Evolutionary conservation across 2,113 vertebrate genomes (phyloP), one percentile per base, ranked within the genome.

Genomic region (Heterotilapia buettikoferi): DNA sequence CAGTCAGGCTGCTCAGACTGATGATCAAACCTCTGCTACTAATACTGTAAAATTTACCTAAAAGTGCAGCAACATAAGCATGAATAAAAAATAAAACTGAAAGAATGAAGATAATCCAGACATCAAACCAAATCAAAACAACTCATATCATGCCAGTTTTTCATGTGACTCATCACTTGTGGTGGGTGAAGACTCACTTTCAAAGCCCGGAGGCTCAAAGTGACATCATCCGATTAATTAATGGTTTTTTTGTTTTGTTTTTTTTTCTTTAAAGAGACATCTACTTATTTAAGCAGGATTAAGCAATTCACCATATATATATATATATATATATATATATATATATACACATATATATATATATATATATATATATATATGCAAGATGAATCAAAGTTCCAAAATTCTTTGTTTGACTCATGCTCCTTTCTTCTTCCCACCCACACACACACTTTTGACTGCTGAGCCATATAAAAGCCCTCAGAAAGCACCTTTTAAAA

Each of bases 361-460:
- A 59, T 4, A 57, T 9, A 53, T 9, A 33, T 18, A 31, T 1
- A 31, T 4, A 36, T 4, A 61, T 19, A 61, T 61, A 7, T 53
- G 5, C 16, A 31, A 57, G 24, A 83, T 38, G 36, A 73, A 59
- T 16, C 24, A 59, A 50, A 78, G 29, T 33, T 61, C 16, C 80
- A 73, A 87, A 88, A 47, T 19, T 89, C 50, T 86, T 86, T 47
- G 80, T 90, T 84, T 79, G 71, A 90, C 80, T 87, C 45, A 52
- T 57, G 29, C 71, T 86, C 12, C 36, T 80, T 81, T 79, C 63
- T 88, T 56, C 88, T 76, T 82, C 47, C 33, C 86, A 76, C 87
- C 80, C 91, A 80, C 87, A 87, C 86, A 89, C 71, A 89, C 71
- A 86, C 66, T 59, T 63, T 80, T 84, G 40, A 43, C 59, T 71